Evolutionary conservation across 2,113 vertebrate genomes (phyloP), one percentile per base, ranked within the genome.

Genomic region (Scartelaos histophorus): DNA sequence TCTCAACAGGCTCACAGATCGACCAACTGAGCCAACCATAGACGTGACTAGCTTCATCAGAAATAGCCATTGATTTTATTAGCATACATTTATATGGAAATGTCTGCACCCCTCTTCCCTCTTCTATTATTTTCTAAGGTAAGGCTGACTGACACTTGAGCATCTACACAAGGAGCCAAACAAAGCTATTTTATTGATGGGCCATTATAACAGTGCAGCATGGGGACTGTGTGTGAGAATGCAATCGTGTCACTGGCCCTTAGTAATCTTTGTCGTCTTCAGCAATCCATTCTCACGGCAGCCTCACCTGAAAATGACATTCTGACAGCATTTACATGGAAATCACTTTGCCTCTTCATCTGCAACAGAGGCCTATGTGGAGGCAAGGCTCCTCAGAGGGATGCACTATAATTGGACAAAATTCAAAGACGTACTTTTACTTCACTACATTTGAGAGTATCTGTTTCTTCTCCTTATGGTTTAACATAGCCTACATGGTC

Each of bases 251-350:
- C 84, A 79, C 66, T 84, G 85, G 84, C 79, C 83, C 86, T 85
- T 79, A 83, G 83, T 91, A 92, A 92, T 92, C 88, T 87, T 76
- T 62, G 73, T 82, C 71, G 75, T 92, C 90, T 89, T 84, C 84
- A 83, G 80, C 83, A 92, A 94, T 91, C 90, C 84, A 93, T 94
- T 94, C 92, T 90, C 90, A 88, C 83, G 46, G 82, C 82, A 81
- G 85, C 84, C 78, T 85, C 80, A 80, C 85, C 87, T 82, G 76
- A 86, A 92, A 88, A 89, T 90, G 84, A 89, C 89, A 89, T 89
- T 87, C 90, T 86, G 88, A 88, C 90, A 91, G 85, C 85, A 94
- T 94, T 94, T 93, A 93, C 90, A 92, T 94, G 90, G 91, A 93
- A 93, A 93, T 93, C 88, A 87, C 85, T 89, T 84, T 87, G 82